phyloP scores from a whole-genome alignment of 1,140 invertebrate genomes.

The Carcinoscorpius rotundicauda region DNA sequence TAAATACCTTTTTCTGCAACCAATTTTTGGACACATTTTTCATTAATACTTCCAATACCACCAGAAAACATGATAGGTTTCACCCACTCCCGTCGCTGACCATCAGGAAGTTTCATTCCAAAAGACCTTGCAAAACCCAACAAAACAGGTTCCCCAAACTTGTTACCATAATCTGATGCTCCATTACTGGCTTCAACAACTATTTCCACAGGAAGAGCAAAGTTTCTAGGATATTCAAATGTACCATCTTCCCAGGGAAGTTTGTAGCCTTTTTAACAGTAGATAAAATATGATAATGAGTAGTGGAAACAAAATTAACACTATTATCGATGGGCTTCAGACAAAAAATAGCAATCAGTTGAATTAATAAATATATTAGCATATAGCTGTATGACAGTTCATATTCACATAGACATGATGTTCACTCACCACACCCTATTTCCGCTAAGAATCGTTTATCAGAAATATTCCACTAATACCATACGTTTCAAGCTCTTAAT shows the following conservation, averaged over 20 bases:
- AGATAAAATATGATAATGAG: too few species aligned
- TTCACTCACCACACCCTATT: too few species aligned
- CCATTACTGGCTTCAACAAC: constrained; percentile 93
- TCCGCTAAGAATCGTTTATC: too few species aligned
- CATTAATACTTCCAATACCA: constrained; percentile 80
- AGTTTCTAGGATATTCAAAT: constrained; percentile 70
- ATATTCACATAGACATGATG: too few species aligned
- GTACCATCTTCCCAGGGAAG: constrained; percentile 72
- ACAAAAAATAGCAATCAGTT: too few species aligned
- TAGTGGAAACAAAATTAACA: too few species aligned
- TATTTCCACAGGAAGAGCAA: constrained; percentile 75
- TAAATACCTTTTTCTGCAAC: constrained; percentile 47
- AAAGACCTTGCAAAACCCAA: constrained; percentile 83
- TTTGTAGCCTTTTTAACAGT: constrained; percentile 46
- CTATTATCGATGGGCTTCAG: too few species aligned
- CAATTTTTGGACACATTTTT: constrained; percentile 59
- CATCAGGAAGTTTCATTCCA: constrained; percentile 52
- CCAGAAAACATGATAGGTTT: constrained; percentile 99
- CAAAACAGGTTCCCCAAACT: constrained; percentile 94
- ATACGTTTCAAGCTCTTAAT: too few species aligned
- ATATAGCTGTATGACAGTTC: too few species aligned
- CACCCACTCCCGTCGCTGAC: constrained; percentile 76
- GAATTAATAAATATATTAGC: too few species aligned
- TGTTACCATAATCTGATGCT: constrained; percentile 97
- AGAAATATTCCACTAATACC: too few species aligned